Conservation (phyloP, 2,113 vertebrate species). For the Labeo rohita region DNA sequence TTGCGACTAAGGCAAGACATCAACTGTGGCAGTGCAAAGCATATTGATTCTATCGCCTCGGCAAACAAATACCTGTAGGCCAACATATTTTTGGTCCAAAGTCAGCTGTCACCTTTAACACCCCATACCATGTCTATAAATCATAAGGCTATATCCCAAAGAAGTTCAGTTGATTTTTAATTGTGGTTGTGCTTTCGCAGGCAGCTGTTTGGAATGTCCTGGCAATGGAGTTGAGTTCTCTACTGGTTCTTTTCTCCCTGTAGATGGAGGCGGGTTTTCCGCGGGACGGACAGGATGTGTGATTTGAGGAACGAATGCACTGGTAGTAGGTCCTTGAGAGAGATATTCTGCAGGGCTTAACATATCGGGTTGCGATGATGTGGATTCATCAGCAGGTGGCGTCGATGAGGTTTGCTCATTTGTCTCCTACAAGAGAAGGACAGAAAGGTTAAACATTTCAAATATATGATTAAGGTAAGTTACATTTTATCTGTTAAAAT, state of each 20-base stretch:
- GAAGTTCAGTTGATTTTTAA: not conserved
- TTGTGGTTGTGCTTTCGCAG: not conserved
- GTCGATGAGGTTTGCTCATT: constrained; percentile 37
- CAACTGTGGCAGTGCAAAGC: constrained; percentile 41
- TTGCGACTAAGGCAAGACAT: constrained; percentile 1
- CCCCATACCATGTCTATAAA: not conserved
- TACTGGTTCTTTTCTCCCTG: not conserved
- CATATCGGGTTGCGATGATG: not conserved
- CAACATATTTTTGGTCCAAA: constrained; percentile 18
- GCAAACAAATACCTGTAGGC: constrained; percentile 5
- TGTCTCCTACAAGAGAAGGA: constrained; percentile 12
- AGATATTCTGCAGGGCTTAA: constrained; percentile 22
- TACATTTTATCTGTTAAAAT: not conserved
- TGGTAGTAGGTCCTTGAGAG: not conserved
- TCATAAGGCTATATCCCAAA: not conserved
- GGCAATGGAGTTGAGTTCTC: constrained; percentile 13
- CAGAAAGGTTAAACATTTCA: not conserved
- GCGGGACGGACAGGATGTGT: not conserved
- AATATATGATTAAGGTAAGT: not conserved
- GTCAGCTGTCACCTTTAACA: not conserved
- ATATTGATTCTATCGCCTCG: not conserved
- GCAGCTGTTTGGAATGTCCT: not conserved
- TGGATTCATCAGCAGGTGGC: constrained; percentile 43
- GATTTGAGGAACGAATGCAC: constrained; percentile 1
- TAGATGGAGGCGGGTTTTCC: not conserved